Base-by-base conservation (phyloP, 2,797 vertebrate species). In the Spinus olivaceus region DNA sequence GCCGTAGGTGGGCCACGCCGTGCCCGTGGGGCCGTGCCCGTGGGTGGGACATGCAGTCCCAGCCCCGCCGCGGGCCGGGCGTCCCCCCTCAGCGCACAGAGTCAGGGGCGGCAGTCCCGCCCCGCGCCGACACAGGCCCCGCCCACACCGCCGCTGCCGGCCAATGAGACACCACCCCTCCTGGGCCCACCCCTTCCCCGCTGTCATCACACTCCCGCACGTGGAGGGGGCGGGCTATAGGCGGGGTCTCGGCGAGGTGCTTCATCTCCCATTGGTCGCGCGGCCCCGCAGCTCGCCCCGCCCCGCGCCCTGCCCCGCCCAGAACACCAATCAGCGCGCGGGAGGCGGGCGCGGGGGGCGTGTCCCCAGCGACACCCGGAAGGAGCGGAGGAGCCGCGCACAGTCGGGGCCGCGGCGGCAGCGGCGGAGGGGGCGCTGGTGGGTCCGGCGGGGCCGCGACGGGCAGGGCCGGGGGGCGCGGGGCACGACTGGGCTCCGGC, bases 131-230 rank as follows among this genome's bases (percentile, higher is more conserved):
- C 1, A 37, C 20, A 39, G 44, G 44, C 54, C 49, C 67, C 65
- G 74, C 92, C 56, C 80, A 14, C 4, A 5, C 1, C 2, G 3
- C 12, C 9, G 2, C 3, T 6, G 1, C 2, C 2, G 7, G 2
- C 95, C 91, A 94, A 95, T 90, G 32, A 72, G 24, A 0, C 53
- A 5, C n/a, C 35, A 13, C 3, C 1, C 6, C 2, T 0, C 6
- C 14, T 37, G 42, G 49, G 15, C 33, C 78, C 65, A 41, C 87
- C 94, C 82, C 35, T 18, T 76, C 56, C 80, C 73, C 20, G 79
- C 94, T 94, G 94, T 96, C 95, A 96, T 96, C 92, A 93, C 95
- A 94, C 59, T 66, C 59, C 88, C 83, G 94, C 95, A 94, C 94
- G 95, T 96, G 95, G 95, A 93, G 92, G 76, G 86, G 95, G 95